Conservation (phyloP, 1,140 invertebrate genomes). For the Drosophila pallidifrons region DNA sequence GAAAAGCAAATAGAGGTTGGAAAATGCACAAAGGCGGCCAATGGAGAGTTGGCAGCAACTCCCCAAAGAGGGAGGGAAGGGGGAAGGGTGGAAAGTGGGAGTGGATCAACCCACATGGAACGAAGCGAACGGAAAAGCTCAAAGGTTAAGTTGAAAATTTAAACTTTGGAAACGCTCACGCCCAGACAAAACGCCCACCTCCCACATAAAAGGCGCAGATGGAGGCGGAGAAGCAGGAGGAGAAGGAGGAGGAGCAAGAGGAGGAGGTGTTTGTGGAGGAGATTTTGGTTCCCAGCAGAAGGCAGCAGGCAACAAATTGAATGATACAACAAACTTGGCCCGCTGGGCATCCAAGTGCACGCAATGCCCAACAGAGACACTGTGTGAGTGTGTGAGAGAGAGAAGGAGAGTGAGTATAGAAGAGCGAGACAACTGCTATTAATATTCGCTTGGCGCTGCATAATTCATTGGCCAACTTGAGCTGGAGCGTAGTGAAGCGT, state of each 20-base stretch:
- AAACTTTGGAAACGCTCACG: constrained; percentile 69
- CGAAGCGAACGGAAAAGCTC: constrained; percentile 54
- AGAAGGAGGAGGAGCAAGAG: too few species aligned
- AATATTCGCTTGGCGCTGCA: constrained; percentile 52
- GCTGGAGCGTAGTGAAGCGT: background rate
- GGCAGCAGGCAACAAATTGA: constrained; percentile 54
- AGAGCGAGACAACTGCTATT: constrained; percentile 50
- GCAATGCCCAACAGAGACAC: constrained; percentile 40
- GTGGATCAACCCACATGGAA: constrained; percentile 27
- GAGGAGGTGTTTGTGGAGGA: background rate
- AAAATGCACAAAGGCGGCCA: constrained; percentile 18
- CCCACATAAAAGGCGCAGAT: constrained; percentile 7
- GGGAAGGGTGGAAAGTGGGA: background rate
- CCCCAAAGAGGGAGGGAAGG: background rate
- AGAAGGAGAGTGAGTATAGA: background rate
- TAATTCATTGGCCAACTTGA: constrained; percentile 42
- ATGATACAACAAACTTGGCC: constrained; percentile 58
- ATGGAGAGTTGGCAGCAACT: constrained; percentile 3
- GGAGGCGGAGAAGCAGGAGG: too few species aligned
- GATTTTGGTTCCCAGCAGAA: constrained; percentile 4
- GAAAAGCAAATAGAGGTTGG: constrained; percentile 76
- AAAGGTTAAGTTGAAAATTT: constrained; percentile 79
- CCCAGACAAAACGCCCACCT: constrained; percentile 48
- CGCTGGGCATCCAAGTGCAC: constrained; percentile 41
- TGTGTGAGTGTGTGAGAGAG: constrained; percentile 5